Base-by-base conservation (phyloP, 1,140 invertebrate species). In the Zaprionus davidi region DNA sequence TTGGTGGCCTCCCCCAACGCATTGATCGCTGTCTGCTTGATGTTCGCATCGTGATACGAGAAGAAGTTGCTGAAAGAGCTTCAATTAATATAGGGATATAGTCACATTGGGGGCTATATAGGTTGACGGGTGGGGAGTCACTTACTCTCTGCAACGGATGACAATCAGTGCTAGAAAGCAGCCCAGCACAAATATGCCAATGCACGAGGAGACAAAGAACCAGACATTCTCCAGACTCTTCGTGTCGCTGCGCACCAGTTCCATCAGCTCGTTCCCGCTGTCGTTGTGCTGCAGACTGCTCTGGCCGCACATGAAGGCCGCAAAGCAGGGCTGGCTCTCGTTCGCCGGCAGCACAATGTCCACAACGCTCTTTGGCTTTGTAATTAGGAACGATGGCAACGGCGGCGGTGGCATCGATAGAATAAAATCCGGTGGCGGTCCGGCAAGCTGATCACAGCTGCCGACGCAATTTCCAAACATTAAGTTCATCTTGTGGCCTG, bases 121-220 rank as follows among this genome's bases (percentile, higher is more conserved):
- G 2, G 6, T 6, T 6, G 6, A 4, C 0, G 24, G 28, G 2
- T 11, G 0, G 6, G 5, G 9, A 31, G 9, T 3, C 70, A 96
- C 96, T 96, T 94, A 97, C 96, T 97, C 96, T 95, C 96, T 94
- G 93, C 96, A 97, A 91, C 96, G 96, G 38, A 97, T 94, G 22
- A 97, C 94, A 75, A 97, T 95, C 17, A 97, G 94, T 0, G 96
- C 96, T 26, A 97, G 93, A 20, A 97, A 92, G 5, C 96, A 95
- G 58, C 96, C 96, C 15, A 97, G 94, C 59, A 97, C 95, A 15
- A 97, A 94, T 7, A 97, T 95, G 11, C 96, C 96, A 56, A 97
- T 94, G 79, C 96, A 96, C 38, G 96, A 97, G 0, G 96, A 96
- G 78, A 97, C 95, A 49, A 97, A 93, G 41, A 97, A 94, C 96